Evolutionary conservation across 2,797 vertebrate species (phyloP).

Genomic region (Meda fulgida): DNA sequence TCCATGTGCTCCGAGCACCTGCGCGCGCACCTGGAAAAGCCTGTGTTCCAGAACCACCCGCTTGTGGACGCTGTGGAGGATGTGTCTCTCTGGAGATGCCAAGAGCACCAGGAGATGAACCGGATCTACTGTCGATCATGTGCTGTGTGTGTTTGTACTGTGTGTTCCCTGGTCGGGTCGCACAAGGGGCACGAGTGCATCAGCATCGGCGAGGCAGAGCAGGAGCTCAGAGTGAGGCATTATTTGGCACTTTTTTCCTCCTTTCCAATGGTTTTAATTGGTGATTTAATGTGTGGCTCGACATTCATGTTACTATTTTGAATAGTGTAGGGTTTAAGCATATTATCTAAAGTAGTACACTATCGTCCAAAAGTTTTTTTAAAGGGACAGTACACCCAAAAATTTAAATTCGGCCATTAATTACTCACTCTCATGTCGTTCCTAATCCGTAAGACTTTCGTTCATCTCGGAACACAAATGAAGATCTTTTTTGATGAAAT

Average conservation of each 20-base stretch:
- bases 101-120: constrained; percentile 83
- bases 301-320: background rate
- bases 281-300: background rate
- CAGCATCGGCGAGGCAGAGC: constrained; percentile 79
- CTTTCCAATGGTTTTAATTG: background rate
- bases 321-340: too few species aligned
- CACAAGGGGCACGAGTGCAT: constrained; percentile 78
- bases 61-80: constrained; percentile 78
- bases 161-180: constrained; percentile 79
- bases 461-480: too few species aligned
- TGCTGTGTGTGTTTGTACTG: constrained; percentile 77
- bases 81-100: constrained; percentile 77
- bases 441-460: too few species aligned
- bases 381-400: too few species aligned
- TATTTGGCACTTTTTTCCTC: background rate
- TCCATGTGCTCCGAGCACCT: constrained; percentile 83
- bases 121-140: constrained; percentile 81
- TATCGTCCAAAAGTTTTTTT: too few species aligned
- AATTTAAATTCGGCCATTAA: too few species aligned
- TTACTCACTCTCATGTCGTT: too few species aligned
- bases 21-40: constrained; percentile 76
- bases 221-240: constrained; percentile 76
- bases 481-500: too few species aligned
- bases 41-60: constrained; percentile 79
- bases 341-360: too few species aligned